Evolutionary conservation across 1,140 invertebrate genomes (phyloP).

Genomic region (Trialeurodes vaporariorum): DNA sequence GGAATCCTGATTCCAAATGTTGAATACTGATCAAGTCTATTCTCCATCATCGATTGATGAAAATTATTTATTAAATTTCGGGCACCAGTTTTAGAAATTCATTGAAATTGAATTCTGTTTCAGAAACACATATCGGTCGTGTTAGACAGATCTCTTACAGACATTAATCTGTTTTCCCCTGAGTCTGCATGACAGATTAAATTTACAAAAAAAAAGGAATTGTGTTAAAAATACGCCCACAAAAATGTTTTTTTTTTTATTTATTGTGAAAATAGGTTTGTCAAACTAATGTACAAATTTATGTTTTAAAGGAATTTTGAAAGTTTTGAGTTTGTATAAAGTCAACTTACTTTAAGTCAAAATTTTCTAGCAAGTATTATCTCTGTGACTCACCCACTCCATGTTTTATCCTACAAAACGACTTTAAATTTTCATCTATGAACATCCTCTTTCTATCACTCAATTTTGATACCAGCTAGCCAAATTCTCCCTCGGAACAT

Average conservation of each 20-base stretch:
- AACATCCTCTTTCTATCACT: too few species aligned
- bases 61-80: neutral
- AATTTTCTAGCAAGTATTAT: too few species aligned
- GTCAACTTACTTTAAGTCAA: too few species aligned
- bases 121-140: neutral
- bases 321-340: too few species aligned
- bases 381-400: too few species aligned
- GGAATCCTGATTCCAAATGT: neutral
- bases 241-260: too few species aligned
- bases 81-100: neutral
- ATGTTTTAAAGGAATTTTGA: too few species aligned
- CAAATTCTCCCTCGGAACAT: too few species aligned
- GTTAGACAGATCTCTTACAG: neutral
- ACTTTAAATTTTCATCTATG: too few species aligned
- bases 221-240: too few species aligned
- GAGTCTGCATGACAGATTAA: neutral
- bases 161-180: neutral
- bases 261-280: neutral
- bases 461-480: too few species aligned
- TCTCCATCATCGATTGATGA: neutral
- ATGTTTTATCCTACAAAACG: too few species aligned
- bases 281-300: neutral
- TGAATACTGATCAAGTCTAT: neutral
- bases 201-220: neutral
- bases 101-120: neutral